phyloP scores from a whole-genome alignment of 2,888 invertebrate species.

The Pristionchus japonicus region DNA sequence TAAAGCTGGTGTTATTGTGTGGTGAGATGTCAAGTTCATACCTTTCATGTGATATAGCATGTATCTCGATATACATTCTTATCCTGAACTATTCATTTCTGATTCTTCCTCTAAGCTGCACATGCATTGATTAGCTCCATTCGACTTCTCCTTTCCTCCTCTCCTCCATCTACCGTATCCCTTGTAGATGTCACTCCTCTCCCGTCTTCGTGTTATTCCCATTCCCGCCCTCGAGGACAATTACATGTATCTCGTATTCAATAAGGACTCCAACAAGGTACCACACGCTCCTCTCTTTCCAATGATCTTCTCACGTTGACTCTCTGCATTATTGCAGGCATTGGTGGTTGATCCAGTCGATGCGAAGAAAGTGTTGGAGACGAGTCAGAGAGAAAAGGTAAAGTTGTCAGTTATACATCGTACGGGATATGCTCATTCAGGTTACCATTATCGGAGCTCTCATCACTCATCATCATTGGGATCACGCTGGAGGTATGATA shows the following conservation, averaged over 20 bases:
- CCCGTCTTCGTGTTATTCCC: slow-evolving; percentile 63
- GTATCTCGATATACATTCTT: not conserved
- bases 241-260: slow-evolving; percentile 64
- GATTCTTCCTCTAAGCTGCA: too few relatives aligned
- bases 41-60: slow-evolving; percentile 21
- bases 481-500: slow-evolving; percentile 64
- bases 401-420: not conserved
- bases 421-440: slow-evolving; percentile 13
- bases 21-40: not conserved
- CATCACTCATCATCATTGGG: slow-evolving; percentile 74
- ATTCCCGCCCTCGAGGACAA: slow-evolving; percentile 67
- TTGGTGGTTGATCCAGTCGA: slow-evolving; percentile 68
- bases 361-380: slow-evolving; percentile 55
- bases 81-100: too few relatives aligned
- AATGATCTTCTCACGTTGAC: not conserved
- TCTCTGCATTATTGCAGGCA: slow-evolving; percentile 23
- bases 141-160: not conserved
- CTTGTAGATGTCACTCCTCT: not conserved
- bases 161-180: not conserved
- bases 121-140: too few relatives aligned
- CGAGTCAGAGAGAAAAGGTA: slow-evolving; percentile 54
- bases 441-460: slow-evolving; percentile 62
- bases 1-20: not conserved
- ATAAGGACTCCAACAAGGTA: slow-evolving; percentile 52
- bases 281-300: too few relatives aligned